Percentiles rank a stretch among this genome's conserved stretches.
Evolutionary conservation across 2,797 vertebrate species (phyloP).

Genomic region (Epinephelus coioides): DNA sequence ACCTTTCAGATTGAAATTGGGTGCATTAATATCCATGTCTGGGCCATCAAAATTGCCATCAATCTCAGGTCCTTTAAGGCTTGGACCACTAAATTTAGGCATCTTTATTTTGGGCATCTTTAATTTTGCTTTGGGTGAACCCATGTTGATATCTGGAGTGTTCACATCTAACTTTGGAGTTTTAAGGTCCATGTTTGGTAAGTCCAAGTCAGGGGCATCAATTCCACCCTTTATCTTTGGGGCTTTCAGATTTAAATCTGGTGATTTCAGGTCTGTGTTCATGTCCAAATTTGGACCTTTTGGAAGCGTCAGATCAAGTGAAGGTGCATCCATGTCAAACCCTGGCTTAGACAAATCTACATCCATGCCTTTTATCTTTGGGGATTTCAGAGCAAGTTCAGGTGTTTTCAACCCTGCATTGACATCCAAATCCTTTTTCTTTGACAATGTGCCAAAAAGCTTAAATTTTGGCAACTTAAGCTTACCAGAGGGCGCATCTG

Average conservation of each 20-base stretch:
- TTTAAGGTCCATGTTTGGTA: slow-evolving; percentile 53
- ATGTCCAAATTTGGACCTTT: too few relatives aligned
- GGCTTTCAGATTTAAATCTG: too few relatives aligned
- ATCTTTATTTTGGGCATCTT: slow-evolving; percentile 65
- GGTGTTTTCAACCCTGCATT: slow-evolving; percentile 56
- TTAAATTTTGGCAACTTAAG: slow-evolving; percentile 64
- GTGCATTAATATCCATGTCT: slow-evolving; percentile 22
- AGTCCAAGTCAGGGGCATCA: slow-evolving; percentile 50
- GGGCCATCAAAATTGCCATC: slow-evolving; percentile 2
- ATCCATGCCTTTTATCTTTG: slow-evolving; percentile 50
- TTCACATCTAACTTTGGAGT: slow-evolving; percentile 35
- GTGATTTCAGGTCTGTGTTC: too few relatives aligned
- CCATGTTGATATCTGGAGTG: slow-evolving; percentile 63
- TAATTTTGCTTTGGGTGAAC: slow-evolving; percentile 57
- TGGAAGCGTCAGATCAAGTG: too few relatives aligned
- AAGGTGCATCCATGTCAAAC: too few relatives aligned
- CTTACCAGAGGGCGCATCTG: slow-evolving; percentile 48
- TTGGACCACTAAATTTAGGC: slow-evolving; percentile 29
- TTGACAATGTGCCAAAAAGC: slow-evolving; percentile 57
- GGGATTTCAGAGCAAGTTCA: slow-evolving; percentile 54
- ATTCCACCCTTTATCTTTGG: slow-evolving; percentile 57
- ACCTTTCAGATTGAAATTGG: slow-evolving; percentile 29
- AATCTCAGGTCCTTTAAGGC: slow-evolving; percentile 34
- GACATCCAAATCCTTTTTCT: slow-evolving; percentile 56
- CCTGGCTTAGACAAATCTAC: too few relatives aligned